Conservation (phyloP, 2,113 vertebrate genomes). For the Oncorhynchus nerka region DNA sequence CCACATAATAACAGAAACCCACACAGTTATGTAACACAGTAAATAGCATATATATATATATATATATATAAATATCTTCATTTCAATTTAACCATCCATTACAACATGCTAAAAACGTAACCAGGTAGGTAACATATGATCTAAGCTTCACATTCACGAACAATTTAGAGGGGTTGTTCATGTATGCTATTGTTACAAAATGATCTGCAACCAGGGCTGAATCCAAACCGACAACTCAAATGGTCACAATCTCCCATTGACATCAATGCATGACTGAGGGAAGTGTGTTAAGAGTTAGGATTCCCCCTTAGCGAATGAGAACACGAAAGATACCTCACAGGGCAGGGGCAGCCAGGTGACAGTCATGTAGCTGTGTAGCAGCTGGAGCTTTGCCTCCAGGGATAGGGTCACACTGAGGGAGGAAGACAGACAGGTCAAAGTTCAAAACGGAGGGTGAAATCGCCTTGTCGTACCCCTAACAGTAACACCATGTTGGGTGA, state of each 20-base stretch:
- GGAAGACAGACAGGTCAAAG: background rate
- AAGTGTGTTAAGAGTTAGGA: no score
- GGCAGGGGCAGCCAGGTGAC: constrained; percentile 91
- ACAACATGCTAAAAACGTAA: background rate
- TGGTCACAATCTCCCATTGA: no score
- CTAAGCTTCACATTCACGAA: no score
- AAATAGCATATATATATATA: background rate
- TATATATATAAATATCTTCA: background rate
- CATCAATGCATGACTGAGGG: no score
- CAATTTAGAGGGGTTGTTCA: no score
- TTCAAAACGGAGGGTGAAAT: background rate
- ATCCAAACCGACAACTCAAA: no score
- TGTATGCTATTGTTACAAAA: no score
- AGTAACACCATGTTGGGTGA: background rate
- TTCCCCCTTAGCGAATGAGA: no score
- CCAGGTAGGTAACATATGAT: no score
- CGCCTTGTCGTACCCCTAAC: background rate
- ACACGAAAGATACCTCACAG: constrained; percentile 70
- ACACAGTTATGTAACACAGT: background rate
- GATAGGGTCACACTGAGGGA: constrained; percentile 84
- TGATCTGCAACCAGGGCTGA: no score
- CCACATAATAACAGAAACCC: background rate
- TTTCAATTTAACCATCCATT: background rate
- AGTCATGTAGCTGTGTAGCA: constrained; percentile 95
- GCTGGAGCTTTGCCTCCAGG: constrained; percentile 90